Base-by-base conservation (phyloP, 2,888 invertebrate species). In the Pollenia angustigena region DNA sequence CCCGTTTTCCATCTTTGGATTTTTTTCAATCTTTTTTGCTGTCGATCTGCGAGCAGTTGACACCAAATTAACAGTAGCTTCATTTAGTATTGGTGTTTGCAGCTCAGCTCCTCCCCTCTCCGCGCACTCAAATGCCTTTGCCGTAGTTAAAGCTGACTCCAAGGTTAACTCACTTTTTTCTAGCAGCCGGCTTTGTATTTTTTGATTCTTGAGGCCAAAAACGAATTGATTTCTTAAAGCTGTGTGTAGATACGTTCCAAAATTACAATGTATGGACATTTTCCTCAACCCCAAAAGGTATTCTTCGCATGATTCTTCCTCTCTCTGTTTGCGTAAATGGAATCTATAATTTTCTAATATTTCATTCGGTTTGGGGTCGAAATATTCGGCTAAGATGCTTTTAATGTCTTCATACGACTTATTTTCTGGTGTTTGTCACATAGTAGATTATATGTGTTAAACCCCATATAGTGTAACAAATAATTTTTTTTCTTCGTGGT, bases 281-380 rank as follows among this genome's bases (percentile, higher is more conserved):
- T 87, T 88, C 52, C 90, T 87, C 48, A 90, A 81, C 4, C 87
- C 89, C 11, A 88, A 71, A 1, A 88, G 44, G 58, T 83, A 90
- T 48, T 89, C 89, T 23, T 85, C 85, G 52, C n/a, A 84, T 78
- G 44, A 68, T 85, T 90, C 89, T 0, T 87, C 89, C 60, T 89
- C 89, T 0, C 83, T 72, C 80, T 90, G 90, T 76, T 85, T n/a
- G n/a, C n/a, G n/a, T n/a, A n/a, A n/a, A n/a, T n/a, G n/a, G n/a
- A n/a, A n/a, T n/a, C n/a, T n/a, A n/a, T n/a, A 90, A 60, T 87
- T 89, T 80, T 90, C 89, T 40, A 89, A 85, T 32, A 90, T 90
- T 81, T 90, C 89, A 76, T 89, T 85, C 16, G 88, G 89, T 62
- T 85, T 87, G 11, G 89, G 89, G 32, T 85, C 68, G 58, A 64